Percentiles rank a stretch among this genome's conserved stretches.
Conservation (phyloP, 2,113 vertebrate genomes). For the Phrynocephalus versicolor region DNA sequence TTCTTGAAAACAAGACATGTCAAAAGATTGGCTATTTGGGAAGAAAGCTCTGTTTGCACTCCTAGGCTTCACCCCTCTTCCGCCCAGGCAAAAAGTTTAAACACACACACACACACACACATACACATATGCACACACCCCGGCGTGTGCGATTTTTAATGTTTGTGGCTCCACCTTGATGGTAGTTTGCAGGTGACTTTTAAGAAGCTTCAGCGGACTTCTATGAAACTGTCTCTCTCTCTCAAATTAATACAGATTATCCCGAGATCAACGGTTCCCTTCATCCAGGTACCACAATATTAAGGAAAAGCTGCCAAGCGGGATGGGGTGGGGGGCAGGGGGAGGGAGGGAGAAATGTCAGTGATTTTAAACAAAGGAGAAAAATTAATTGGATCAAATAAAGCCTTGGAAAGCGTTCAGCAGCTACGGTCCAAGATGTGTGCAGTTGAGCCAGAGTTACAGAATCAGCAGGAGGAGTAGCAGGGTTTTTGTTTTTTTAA, state of each 20-base stretch:
- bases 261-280: conserved; percentile 36
- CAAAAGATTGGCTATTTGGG: conserved; percentile 38
- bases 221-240: conserved; percentile 20
- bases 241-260: conserved; percentile 30
- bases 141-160: conserved; percentile 32
- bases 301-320: conserved; percentile 22
- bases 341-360: conserved; percentile 15
- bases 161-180: conserved; percentile 26
- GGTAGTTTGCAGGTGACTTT: conserved; percentile 38
- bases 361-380: conserved; percentile 45
- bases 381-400: conserved; percentile 62
- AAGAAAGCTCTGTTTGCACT: neutral
- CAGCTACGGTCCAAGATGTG: conserved; percentile 38
- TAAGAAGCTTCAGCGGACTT: neutral
- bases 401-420: conserved; percentile 36
- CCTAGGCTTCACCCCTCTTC: neutral
- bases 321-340: neutral
- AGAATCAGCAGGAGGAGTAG: conserved; percentile 28
- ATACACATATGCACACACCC: conserved; percentile 29
- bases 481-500: neutral
- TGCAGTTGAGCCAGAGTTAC: conserved; percentile 46
- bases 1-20: conserved; percentile 46
- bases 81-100: neutral
- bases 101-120: conserved; percentile 34
- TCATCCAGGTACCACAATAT: conserved; percentile 46